Conservation (phyloP, 2,797 vertebrate genomes). For the Falco concolor region DNA sequence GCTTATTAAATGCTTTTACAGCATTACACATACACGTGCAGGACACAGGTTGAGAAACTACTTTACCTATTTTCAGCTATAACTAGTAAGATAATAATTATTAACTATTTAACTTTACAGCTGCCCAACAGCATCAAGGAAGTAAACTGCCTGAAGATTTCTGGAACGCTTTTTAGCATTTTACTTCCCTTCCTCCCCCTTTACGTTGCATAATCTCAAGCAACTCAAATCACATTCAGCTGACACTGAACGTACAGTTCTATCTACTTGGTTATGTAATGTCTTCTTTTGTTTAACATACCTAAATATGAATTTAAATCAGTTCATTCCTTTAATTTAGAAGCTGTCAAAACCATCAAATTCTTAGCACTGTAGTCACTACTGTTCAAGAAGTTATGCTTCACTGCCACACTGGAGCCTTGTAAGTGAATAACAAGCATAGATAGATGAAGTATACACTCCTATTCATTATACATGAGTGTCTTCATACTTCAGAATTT, state of each 20-base stretch:
- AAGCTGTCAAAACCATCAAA: slow-evolving; percentile 50
- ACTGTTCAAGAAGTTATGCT: slow-evolving; percentile 5
- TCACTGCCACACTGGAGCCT: not conserved
- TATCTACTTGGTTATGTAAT: slow-evolving; percentile 55
- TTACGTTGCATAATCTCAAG: slow-evolving; percentile 38
- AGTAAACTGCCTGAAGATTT: not conserved
- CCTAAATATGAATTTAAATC: slow-evolving; percentile 49
- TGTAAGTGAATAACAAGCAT: not conserved
- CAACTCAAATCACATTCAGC: slow-evolving; percentile 52
- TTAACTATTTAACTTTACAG: not conserved
- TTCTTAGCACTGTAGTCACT: not conserved
- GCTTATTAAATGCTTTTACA: not conserved
- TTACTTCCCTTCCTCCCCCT: not conserved
- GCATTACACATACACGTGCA: not conserved
- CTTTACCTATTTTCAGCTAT: not conserved
- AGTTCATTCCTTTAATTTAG: slow-evolving; percentile 52
- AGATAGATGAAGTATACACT: not conserved
- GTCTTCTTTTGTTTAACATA: slow-evolving; percentile 63
- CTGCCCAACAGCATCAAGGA: not conserved
- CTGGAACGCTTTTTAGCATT: not conserved
- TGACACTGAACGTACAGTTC: slow-evolving; percentile 57
- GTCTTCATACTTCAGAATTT: not conserved
- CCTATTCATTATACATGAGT: not conserved
- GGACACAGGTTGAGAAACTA: not conserved
- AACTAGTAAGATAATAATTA: not conserved